Evolutionary conservation across 2,888 invertebrate genomes (phyloP).

Genomic region (Tanytarsus gracilentus): DNA sequence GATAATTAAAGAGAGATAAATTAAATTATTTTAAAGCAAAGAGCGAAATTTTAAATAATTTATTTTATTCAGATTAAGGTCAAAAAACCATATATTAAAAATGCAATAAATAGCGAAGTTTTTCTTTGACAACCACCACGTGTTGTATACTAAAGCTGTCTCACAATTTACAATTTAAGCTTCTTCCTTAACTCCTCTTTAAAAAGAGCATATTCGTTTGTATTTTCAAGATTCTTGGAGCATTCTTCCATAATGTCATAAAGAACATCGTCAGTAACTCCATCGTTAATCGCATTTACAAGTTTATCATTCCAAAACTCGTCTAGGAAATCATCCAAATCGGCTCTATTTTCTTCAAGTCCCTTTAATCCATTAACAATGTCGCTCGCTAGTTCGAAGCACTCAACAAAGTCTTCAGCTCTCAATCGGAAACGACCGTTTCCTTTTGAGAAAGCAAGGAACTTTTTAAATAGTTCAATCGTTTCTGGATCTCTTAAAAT

Average conservation of each 20-base stretch:
- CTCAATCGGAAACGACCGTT: not conserved
- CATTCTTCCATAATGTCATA: not conserved
- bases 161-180: too few species aligned
- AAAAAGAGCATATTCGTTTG: conserved; percentile 2
- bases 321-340: conserved; percentile 1
- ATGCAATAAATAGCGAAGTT: too few species aligned
- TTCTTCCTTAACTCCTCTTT: conserved; percentile 12
- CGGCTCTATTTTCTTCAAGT: not conserved
- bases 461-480: not conserved
- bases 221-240: not conserved
- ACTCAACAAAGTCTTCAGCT: not conserved
- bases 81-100: too few species aligned
- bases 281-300: not conserved
- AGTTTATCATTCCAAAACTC: conserved; percentile 7
- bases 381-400: not conserved
- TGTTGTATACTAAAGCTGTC: too few species aligned
- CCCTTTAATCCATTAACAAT: not conserved
- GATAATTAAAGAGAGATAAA: too few species aligned
- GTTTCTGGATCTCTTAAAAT: not conserved
- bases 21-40: too few species aligned
- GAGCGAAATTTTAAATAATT: too few species aligned
- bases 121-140: too few species aligned
- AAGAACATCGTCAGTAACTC: not conserved
- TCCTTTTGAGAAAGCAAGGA: not conserved
- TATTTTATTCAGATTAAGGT: too few species aligned